Base-by-base conservation (phyloP, 2,888 invertebrate species). In the Lepidochrysops patricia region DNA sequence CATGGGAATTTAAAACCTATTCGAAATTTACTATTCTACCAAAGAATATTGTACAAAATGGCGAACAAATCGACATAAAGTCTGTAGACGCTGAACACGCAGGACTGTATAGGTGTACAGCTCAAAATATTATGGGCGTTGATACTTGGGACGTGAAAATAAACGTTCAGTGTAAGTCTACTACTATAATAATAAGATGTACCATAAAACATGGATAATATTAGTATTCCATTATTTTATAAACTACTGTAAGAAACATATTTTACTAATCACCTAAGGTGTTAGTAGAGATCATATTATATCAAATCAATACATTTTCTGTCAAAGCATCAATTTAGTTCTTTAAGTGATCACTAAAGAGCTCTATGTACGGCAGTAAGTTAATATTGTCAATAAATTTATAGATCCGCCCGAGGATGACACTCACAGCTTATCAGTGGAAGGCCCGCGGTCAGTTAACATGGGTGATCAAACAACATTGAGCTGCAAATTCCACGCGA, bases 121-220 rank as follows among this genome's bases (percentile, higher is more conserved):
- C 82, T 0, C 68, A 72, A 1, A 90, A 89, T 67, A 68, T 75
- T 0, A 56, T 85, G 0, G 88, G 84, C 4, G 68, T 63, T 56
- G 88, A 89, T 65, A 52, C 54, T 0, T 74, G 79, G 64, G 73
- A 77, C 2, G 67, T 79, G 0, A 58, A 63, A 34, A 60, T 90
- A 13, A 65, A 73, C 19, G 82, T 89, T 1, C 80, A 82, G 57
- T 82, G 89, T 90, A 74, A 82, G 84, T 79, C 60, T n/a, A n/a
- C n/a, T n/a, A n/a, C n/a, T n/a, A n/a, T n/a, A n/a, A n/a, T n/a
- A n/a, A n/a, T n/a, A n/a, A n/a, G n/a, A n/a, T n/a, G n/a, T n/a
- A n/a, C n/a, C n/a, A n/a, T n/a, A n/a, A n/a, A n/a, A n/a, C n/a
- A n/a, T n/a, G n/a, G n/a, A n/a, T n/a, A n/a, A n/a, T n/a, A n/a